These are phyloP conservation scores for Cosmia trapezina DNA, from an alignment of 2,888 invertebrate genomes.

Conservation along the genomic window DNA sequence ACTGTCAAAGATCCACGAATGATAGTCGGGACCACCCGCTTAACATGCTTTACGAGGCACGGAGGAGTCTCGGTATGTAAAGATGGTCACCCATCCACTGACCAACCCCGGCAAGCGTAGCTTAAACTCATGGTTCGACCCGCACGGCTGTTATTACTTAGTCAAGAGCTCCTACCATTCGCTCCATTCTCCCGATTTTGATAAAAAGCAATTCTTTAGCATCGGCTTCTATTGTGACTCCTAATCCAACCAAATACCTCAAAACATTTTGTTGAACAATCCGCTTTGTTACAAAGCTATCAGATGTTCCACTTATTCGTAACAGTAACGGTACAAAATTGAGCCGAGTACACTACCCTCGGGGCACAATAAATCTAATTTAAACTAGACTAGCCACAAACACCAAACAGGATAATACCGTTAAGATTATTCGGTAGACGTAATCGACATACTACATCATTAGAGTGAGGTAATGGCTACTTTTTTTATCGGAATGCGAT, in stretches of 20 bases:
- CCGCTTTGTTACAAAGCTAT: constrained; percentile 42
- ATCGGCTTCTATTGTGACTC: not conserved
- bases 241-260: not conserved
- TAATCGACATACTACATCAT: constrained; percentile 33
- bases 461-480: constrained; percentile 30
- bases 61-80: no score
- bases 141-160: no score
- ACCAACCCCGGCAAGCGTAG: no score
- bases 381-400: constrained; percentile 42
- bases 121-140: no score
- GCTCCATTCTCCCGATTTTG: no score
- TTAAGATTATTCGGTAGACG: constrained; percentile 47
- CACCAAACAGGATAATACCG: constrained; percentile 49
- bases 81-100: no score
- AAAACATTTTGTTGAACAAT: constrained; percentile 26
- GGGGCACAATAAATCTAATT: constrained; percentile 50
- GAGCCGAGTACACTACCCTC: constrained; percentile 33
- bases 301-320: constrained; percentile 51
- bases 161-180: no score
- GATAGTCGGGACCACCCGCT: no score
- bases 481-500: constrained; percentile 23
- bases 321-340: constrained; percentile 57
- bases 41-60: no score
- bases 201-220: not conserved
- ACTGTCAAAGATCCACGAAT: no score